Evolutionary conservation across 1,140 invertebrate genomes (phyloP).

Genomic region (Ganaspis sp.): DNA sequence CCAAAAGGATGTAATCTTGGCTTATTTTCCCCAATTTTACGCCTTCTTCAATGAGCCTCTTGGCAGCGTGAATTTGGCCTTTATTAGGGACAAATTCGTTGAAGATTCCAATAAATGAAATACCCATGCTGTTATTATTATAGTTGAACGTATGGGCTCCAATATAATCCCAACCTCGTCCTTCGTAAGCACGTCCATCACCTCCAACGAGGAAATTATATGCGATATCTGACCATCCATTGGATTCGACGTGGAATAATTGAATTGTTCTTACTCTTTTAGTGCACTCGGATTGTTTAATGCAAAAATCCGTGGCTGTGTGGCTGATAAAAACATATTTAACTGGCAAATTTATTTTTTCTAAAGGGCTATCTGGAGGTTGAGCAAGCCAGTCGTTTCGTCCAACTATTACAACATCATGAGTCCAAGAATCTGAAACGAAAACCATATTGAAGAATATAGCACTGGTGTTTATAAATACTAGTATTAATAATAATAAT

Average conservation of each 20-base stretch:
- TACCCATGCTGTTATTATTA: conserved; percentile 84
- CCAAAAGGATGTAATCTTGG: conserved; percentile 81
- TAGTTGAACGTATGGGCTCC: conserved; percentile 85
- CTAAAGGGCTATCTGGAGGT: conserved; percentile 70
- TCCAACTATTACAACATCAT: conserved; percentile 73
- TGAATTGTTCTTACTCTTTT: conserved; percentile 80
- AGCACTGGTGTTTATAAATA: too few relatives aligned
- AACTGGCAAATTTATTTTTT: conserved; percentile 78
- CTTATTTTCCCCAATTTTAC: conserved; percentile 79
- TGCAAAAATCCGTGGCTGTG: conserved; percentile 78
- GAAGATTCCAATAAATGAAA: conserved; percentile 79
- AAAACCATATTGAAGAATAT: too few relatives aligned
- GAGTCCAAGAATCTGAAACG: neutral
- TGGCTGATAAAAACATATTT: conserved; percentile 88
- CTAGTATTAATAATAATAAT: too few relatives aligned
- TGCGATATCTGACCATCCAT: conserved; percentile 81
- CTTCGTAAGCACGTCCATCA: conserved; percentile 85
- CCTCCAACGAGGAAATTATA: conserved; percentile 89
- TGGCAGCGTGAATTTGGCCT: conserved; percentile 78
- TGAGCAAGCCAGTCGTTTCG: conserved; percentile 81
- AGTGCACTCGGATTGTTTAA: conserved; percentile 74
- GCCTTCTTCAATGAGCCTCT: conserved; percentile 80
- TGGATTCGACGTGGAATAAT: conserved; percentile 84
- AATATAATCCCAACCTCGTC: conserved; percentile 83
- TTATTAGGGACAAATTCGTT: conserved; percentile 36